A percentile compares a stretch with the other conserved stretches of the same genome.
Evolutionary conservation across 2,888 invertebrate genomes (phyloP).

Genomic region (Ochlodes sylvanus): DNA sequence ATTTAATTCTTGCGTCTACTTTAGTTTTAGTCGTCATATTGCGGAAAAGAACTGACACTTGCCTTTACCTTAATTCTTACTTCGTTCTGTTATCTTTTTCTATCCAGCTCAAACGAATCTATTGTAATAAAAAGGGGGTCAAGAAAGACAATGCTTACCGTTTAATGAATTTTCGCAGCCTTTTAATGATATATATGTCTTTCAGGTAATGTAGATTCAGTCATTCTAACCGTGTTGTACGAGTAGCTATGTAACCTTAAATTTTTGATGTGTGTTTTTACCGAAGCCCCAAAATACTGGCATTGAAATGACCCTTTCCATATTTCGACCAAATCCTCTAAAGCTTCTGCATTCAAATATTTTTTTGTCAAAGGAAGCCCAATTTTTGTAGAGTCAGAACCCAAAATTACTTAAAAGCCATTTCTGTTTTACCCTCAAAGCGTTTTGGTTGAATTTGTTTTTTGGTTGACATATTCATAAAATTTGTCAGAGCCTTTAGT

Average conservation of each 20-base stretch:
- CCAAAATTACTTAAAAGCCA: slow-evolving; percentile 33
- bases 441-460: slow-evolving; percentile 4
- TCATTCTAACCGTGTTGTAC: background rate
- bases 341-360: slow-evolving; percentile 16
- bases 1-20: no score
- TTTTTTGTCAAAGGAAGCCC: slow-evolving; percentile 35
- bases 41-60: no score
- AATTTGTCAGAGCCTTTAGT: background rate
- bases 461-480: slow-evolving; percentile 23
- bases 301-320: slow-evolving; percentile 20
- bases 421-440: slow-evolving; percentile 37
- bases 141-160: no score
- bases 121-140: no score
- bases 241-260: background rate
- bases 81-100: no score
- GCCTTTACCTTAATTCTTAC: no score
- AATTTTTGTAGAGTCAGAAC: slow-evolving; percentile 22
- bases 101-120: no score
- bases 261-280: background rate
- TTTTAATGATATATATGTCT: no score
- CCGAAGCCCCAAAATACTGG: slow-evolving; percentile 12
- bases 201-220: background rate
- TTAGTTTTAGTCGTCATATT: no score
- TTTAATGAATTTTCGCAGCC: no score
- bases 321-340: slow-evolving; percentile 20